Evolutionary conservation across 2,888 invertebrate genomes (phyloP).

Genomic region (Halocaridina rubra): DNA sequence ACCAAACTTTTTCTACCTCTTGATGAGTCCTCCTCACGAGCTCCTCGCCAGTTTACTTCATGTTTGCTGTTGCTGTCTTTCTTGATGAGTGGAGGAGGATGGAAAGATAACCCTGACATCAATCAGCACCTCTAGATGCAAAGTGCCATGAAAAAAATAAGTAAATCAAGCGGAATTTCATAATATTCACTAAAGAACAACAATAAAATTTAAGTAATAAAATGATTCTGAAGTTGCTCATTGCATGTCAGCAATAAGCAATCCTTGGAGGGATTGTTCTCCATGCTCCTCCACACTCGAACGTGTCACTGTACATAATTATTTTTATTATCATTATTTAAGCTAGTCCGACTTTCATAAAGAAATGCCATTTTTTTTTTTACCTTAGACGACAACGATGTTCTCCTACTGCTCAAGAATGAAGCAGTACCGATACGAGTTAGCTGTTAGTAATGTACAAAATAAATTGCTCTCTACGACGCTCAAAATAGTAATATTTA

Average conservation of each 20-base stretch:
- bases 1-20: background rate
- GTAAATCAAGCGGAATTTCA: no score
- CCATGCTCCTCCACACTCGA: background rate
- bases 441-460: background rate
- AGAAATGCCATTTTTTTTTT: background rate
- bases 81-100: no score
- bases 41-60: background rate
- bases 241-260: no score
- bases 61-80: background rate
- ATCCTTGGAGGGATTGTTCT: no score
- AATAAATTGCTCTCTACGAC: background rate
- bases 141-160: no score
- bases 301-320: constrained; percentile 8
- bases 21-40: background rate
- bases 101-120: no score
- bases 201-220: no score
- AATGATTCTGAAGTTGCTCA: no score
- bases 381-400: background rate
- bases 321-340: background rate
- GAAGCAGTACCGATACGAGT: background rate
- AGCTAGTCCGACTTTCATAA: constrained; percentile 13
- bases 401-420: background rate
- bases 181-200: no score
- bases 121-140: background rate
- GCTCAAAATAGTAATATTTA: constrained; percentile 12